phyloP scores from a whole-genome alignment of 1,140 invertebrate species.

The Dendroctonus ponderosae region DNA sequence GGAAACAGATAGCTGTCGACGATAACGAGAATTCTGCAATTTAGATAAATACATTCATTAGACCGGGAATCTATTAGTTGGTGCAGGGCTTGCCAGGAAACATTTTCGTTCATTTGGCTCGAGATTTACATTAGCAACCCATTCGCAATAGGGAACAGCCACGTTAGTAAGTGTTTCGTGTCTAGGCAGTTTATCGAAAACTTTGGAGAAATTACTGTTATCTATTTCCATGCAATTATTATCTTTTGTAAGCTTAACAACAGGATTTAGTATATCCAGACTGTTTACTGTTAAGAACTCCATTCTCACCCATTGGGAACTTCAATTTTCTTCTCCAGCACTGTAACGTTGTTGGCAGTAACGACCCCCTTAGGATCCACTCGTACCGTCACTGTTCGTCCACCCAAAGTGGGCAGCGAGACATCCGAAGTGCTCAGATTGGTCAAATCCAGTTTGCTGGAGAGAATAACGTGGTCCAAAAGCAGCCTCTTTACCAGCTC shows the following conservation, averaged over 20 bases:
- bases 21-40: conserved; percentile 48
- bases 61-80: background rate
- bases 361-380: conserved; percentile 49
- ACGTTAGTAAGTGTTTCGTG: too few species aligned
- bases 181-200: too few species aligned
- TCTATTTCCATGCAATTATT: too few species aligned
- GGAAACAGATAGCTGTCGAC: conserved; percentile 55
- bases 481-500: conserved; percentile 56
- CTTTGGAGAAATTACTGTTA: too few species aligned
- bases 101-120: too few species aligned
- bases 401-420: conserved; percentile 56
- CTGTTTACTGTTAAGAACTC: background rate
- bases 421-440: conserved; percentile 49
- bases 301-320: conserved; percentile 48
- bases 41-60: conserved; percentile 17
- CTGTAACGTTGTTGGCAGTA: conserved; percentile 54
- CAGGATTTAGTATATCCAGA: too few species aligned
- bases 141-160: too few species aligned
- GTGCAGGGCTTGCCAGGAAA: background rate
- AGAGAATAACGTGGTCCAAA: conserved; percentile 58
- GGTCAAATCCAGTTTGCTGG: conserved; percentile 49
- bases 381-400: conserved; percentile 53
- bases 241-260: too few species aligned
- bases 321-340: conserved; percentile 46
- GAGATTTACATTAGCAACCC: too few species aligned